phyloP scores from a whole-genome alignment of 1,140 invertebrate species.

The Lysiphlebus fabarum region DNA sequence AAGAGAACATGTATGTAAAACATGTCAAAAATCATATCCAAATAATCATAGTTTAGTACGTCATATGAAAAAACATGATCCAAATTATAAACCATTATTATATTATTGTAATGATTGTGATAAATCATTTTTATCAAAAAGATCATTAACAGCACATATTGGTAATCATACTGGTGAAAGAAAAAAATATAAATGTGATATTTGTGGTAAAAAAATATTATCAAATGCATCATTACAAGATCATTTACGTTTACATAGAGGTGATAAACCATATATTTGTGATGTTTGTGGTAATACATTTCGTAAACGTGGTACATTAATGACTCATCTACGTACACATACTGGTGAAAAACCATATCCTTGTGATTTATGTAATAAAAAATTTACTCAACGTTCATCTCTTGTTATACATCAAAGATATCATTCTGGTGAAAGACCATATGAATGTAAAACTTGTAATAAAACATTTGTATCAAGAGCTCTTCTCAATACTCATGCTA shows the following conservation, averaged over 20 bases:
- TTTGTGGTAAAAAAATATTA: constrained; percentile 59
- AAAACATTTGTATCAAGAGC: constrained; percentile 56
- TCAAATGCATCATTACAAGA: constrained; percentile 52
- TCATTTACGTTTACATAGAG: constrained; percentile 60
- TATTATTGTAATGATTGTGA: constrained; percentile 54
- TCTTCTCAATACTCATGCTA: constrained; percentile 43
- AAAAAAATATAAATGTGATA: constrained; percentile 71
- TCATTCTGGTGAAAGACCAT: constrained; percentile 66
- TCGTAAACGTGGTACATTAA: constrained; percentile 62
- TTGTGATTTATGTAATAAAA: constrained; percentile 73
- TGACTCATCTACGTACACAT: constrained; percentile 67
- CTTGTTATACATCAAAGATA: constrained; percentile 62
- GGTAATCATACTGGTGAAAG: constrained; percentile 63
- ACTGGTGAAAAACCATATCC: constrained; percentile 72
- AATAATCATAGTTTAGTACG: constrained; percentile 46
- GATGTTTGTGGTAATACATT: constrained; percentile 76
- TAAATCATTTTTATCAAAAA: constrained; percentile 51
- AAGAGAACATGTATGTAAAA: constrained; percentile 42
- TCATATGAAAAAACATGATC: constrained; percentile 56
- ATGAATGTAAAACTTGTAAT: constrained; percentile 58
- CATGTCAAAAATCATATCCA: constrained; percentile 40
- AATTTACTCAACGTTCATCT: constrained; percentile 71
- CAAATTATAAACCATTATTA: constrained; percentile 44
- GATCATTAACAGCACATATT: constrained; percentile 53
- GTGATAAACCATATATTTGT: constrained; percentile 60